Evolutionary conservation across 1,140 invertebrate genomes (phyloP), one percentile per base, ranked within the genome.

Genomic region (Drosophila ananassae): DNA sequence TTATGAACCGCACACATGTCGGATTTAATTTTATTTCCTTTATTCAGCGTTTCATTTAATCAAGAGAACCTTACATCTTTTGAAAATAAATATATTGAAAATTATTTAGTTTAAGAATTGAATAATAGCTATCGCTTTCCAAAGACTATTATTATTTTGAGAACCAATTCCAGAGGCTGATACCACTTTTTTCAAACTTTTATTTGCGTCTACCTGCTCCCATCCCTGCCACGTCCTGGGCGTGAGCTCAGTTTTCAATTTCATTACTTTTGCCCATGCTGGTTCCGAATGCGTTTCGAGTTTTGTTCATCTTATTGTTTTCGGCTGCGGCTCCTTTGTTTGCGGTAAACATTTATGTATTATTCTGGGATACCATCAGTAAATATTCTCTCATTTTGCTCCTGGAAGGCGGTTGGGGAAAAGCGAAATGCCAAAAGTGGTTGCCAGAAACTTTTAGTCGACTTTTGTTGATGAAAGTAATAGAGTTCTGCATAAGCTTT

Each of bases 251-350:
- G 69, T 85, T 89, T 85, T 85, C 83, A 85, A 85, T 89, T 89
- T 89, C 75, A 82, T 87, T 82, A 87, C 67, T 68, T 82, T 79
- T 62, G 47, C 61, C 48, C 66, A 87, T 89, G 82, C 82, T 89
- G 82, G 82, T 76, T 77, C 56, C 64, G 56, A 51, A 73, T 79
- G 41, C 7, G 41, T 8, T 44, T 21, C 41, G 41, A 7, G 41
- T 44, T 39, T 13, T 2, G 56, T 76, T 64, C 13, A 46, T 44
- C 32, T 52, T 75, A 28, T 66, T 64, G 51, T 74, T 72, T 25
- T 50, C 73, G 47, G 77, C 55, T 62, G 51, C 51, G 53, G 34
- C 54, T 66, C 73, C 60, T 73, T 75, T 87, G 68, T 75, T 78
- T 78, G 82, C 37, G 74, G 69, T 77, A 62, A 58, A 68, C 78